A percentile compares a stretch with the other conserved stretches of the same genome.
Conservation (phyloP, 1,140 invertebrate species). For the Lucilia cuprina region DNA sequence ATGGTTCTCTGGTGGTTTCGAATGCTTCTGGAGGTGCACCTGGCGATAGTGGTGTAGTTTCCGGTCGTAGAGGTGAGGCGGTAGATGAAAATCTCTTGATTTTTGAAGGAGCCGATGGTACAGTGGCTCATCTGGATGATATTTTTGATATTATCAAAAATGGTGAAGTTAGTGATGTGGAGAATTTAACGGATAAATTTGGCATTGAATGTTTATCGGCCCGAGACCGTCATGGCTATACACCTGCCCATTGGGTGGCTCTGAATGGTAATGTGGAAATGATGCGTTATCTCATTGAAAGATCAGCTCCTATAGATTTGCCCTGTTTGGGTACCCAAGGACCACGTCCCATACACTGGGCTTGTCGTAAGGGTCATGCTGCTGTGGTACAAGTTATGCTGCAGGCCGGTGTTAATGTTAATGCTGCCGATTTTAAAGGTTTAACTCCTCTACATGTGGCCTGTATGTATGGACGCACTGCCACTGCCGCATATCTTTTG, state of each 20-base stretch:
- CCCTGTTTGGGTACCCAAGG: conserved; percentile 87
- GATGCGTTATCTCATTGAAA: conserved; percentile 84
- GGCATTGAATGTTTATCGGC: conserved; percentile 75
- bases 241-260: conserved; percentile 90
- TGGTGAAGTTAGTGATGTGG: conserved; percentile 76
- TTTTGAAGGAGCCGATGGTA: conserved; percentile 60
- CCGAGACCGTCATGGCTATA: conserved; percentile 89
- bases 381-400: conserved; percentile 80
- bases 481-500: conserved; percentile 85
- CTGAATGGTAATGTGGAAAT: conserved; percentile 85
- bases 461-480: conserved; percentile 90
- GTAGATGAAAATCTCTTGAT: conserved; percentile 44
- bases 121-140: conserved; percentile 62
- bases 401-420: conserved; percentile 86
- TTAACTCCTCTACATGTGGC: conserved; percentile 90
- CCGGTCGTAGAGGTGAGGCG: conserved; percentile 58
- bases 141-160: conserved; percentile 61
- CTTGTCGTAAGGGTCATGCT: conserved; percentile 84
- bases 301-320: conserved; percentile 81
- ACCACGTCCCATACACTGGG: conserved; percentile 91
- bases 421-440: conserved; percentile 89
- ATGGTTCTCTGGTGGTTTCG: conserved; percentile 30
- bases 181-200: conserved; percentile 78
- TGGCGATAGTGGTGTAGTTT: conserved; percentile 17
- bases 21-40: conserved; percentile 21